A percentile compares a stretch with the other conserved stretches of the same genome.
Conservation (phyloP, 1,140 invertebrate genomes). For the Wasmannia auropunctata region DNA sequence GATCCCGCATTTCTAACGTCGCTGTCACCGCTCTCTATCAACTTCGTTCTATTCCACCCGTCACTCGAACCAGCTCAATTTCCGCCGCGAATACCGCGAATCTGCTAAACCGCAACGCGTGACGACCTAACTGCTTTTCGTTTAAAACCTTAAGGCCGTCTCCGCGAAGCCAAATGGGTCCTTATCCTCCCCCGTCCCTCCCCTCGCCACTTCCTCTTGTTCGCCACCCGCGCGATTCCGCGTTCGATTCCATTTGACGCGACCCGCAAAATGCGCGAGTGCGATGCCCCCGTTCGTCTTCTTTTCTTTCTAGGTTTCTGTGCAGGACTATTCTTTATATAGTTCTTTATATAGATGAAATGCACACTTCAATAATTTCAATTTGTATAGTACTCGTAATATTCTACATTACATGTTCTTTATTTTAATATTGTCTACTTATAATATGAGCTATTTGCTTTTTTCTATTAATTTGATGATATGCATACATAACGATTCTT, state of each 20-base stretch:
- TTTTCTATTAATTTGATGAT: background rate
- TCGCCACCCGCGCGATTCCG: constrained; percentile 55
- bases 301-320: constrained; percentile 11
- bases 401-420: background rate
- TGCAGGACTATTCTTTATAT: background rate
- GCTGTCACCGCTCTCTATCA: constrained; percentile 44
- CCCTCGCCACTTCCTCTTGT: constrained; percentile 27
- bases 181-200: background rate
- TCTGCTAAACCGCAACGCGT: constrained; percentile 78
- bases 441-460: background rate
- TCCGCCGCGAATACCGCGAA: constrained; percentile 68
- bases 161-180: constrained; percentile 50
- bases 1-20: background rate
- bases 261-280: constrained; percentile 55
- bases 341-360: background rate
- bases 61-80: constrained; percentile 76
- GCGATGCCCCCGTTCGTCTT: constrained; percentile 35
- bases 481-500: background rate
- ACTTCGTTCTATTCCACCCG: constrained; percentile 44
- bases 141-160: constrained; percentile 76
- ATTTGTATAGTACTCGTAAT: background rate
- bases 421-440: background rate
- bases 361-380: background rate
- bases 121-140: constrained; percentile 80
- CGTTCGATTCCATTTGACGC: constrained; percentile 61